Base-by-base conservation (phyloP, 2,113 vertebrate species). In the Aythya baeri region DNA sequence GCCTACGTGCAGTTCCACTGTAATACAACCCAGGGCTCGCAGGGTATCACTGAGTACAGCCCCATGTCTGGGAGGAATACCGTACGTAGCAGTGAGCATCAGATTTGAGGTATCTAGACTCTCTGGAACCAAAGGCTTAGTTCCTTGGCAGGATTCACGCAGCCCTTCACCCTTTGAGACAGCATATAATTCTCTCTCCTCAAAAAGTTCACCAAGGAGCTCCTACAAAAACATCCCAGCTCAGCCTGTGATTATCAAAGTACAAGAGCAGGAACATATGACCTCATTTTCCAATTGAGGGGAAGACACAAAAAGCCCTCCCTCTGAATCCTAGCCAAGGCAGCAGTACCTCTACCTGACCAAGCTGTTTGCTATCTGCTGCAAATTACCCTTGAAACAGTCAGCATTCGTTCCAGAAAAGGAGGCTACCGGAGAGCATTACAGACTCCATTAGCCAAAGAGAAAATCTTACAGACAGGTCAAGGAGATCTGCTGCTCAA, bases 41-140 rank as follows among this genome's bases (percentile, higher is more conserved):
- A 61, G 55, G 54, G 82, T 6, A 92, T 32, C 7, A 0, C 84
- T 67, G 31, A 7, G 0, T 0, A 13, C 80, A 32, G 74, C 57
- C 34, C 62, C 21, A 5, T 5, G 38, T 1, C 83, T 13, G 52
- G 72, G 12, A 82, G 82, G 58, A 75, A 73, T 77, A 83, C 75
- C 87, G 70, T 9, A 36, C 13, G 2, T 17, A 80, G 86, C 67
- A 70, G 75, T 31, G 58, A 4, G 2, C 73, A 38, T 65, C 91
- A 72, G 50, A 63, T 10, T n/a, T 46, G 88, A 90, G 93, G 11
- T 89, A 94, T 71, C 90, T 80, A 94, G 89, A 95, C 90, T 86
- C 80, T 44, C 90, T 94, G 95, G 95, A 96, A 96, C 88, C 94
- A 86, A 52, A 76, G 85, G 86, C 91, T 96, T 71, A 92, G 88